These are phyloP conservation scores for Agrotis ipsilon DNA, from an alignment of 2,888 invertebrate species.

Conservation along the genomic window DNA sequence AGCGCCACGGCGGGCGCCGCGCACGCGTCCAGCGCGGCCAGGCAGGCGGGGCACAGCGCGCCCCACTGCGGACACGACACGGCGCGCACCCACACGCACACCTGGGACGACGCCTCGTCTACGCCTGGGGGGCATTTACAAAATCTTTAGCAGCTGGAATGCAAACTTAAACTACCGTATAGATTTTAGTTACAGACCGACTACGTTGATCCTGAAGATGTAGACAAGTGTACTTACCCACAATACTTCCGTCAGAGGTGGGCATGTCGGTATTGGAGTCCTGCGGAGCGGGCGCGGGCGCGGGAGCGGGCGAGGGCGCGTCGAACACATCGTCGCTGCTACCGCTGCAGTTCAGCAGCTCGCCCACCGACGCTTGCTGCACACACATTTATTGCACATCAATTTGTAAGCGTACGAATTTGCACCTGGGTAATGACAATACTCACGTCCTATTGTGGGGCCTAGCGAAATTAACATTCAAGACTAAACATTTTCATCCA, in stretches of 20 bases:
- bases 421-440: too few species aligned
- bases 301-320: slow-evolving; percentile 62
- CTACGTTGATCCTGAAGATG: too few species aligned
- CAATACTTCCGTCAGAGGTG: slow-evolving; percentile 61
- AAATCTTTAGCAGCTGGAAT: neutral
- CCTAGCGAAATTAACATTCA: too few species aligned
- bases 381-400: slow-evolving; percentile 3
- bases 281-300: slow-evolving; percentile 62
- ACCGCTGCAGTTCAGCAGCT: slow-evolving; percentile 93
- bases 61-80: slow-evolving; percentile 93
- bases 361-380: slow-evolving; percentile 91
- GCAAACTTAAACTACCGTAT: too few species aligned
- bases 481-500: too few species aligned
- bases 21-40: slow-evolving; percentile 91
- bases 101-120: slow-evolving; percentile 55
- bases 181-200: too few species aligned
- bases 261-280: slow-evolving; percentile 33
- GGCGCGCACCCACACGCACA: slow-evolving; percentile 92
- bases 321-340: slow-evolving; percentile 94
- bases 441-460: too few species aligned
- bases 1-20: slow-evolving; percentile 83
- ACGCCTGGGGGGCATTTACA: slow-evolving; percentile 31
- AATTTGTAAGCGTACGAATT: too few species aligned
- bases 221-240: slow-evolving; percentile 60
- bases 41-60: slow-evolving; percentile 94